Evolutionary conservation across 2,113 vertebrate genomes (phyloP).

Genomic region (Calidris pugnax): DNA sequence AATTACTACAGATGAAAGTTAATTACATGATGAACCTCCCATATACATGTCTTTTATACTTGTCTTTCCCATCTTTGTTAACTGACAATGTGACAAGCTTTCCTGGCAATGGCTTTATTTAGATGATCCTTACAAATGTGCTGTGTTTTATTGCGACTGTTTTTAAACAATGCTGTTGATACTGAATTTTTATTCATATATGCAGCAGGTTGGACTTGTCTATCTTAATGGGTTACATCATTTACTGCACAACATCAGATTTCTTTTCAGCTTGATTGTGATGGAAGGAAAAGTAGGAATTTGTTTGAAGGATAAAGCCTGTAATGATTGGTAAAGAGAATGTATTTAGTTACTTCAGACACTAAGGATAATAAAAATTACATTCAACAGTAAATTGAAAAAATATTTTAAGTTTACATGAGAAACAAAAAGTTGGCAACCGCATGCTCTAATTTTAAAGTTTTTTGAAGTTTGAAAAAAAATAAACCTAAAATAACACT

Average conservation of each 20-base stretch:
- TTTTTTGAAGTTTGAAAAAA: neutral
- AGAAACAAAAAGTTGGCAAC: neutral
- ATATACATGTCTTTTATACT: neutral
- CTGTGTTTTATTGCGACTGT: neutral
- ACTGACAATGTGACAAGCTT: neutral
- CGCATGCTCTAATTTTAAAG: neutral
- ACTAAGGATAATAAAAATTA: neutral
- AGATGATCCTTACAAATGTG: neutral
- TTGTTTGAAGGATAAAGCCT: neutral
- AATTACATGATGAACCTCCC: neutral
- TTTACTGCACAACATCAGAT: neutral
- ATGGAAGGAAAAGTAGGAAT: neutral
- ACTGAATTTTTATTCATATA: neutral
- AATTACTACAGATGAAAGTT: neutral
- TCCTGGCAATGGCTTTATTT: neutral
- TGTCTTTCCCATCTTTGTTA: no score
- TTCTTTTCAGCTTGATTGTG: neutral
- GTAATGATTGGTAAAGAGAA: neutral
- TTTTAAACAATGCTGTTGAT: neutral
- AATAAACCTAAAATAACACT: neutral
- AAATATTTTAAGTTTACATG: neutral
- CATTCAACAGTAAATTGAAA: neutral
- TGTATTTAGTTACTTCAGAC: neutral
- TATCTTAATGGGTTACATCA: neutral
- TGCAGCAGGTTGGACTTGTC: neutral